Percentiles rank a stretch among this genome's conserved stretches.
phyloP scores from a whole-genome alignment of 2,797 vertebrate genomes.

The Microctenopoma steveboyesi region DNA sequence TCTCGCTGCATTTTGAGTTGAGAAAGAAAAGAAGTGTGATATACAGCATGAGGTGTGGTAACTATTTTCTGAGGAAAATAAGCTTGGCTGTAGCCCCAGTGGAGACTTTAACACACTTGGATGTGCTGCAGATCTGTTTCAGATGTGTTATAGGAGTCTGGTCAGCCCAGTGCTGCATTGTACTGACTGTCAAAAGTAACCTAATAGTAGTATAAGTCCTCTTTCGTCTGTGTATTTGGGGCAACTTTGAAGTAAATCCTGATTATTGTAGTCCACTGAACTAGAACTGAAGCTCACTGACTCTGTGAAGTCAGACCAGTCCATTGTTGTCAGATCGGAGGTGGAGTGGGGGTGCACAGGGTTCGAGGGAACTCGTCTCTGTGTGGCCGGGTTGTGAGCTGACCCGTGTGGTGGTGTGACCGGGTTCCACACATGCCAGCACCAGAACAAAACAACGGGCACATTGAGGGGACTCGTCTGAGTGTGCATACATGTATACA shows the following conservation, averaged over 20 bases:
- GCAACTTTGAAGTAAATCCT: constrained; percentile 13
- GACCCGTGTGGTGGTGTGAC: constrained; percentile 70
- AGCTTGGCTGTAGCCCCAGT: neutral
- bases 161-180: neutral
- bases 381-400: constrained; percentile 67
- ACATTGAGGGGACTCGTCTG: constrained; percentile 67
- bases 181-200: constrained; percentile 3
- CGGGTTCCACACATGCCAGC: constrained; percentile 70
- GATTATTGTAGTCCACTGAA: constrained; percentile 20
- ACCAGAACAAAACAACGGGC: constrained; percentile 68
- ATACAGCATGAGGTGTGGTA: neutral
- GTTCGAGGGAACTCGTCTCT: constrained; percentile 44
- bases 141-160: constrained; percentile 9
- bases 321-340: constrained; percentile 48
- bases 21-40: constrained; percentile 13
- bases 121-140: neutral
- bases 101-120: constrained; percentile 7
- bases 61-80: constrained; percentile 21
- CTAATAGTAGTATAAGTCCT: neutral
- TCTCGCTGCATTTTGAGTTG: constrained; percentile 11
- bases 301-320: constrained; percentile 50
- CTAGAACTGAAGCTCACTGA: constrained; percentile 43
- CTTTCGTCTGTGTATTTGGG: constrained; percentile 5
- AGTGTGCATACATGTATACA: constrained; percentile 33
- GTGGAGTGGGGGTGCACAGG: constrained; percentile 10